Conservation (phyloP, 2,888 invertebrate genomes). For the Oligia strigilis region DNA sequence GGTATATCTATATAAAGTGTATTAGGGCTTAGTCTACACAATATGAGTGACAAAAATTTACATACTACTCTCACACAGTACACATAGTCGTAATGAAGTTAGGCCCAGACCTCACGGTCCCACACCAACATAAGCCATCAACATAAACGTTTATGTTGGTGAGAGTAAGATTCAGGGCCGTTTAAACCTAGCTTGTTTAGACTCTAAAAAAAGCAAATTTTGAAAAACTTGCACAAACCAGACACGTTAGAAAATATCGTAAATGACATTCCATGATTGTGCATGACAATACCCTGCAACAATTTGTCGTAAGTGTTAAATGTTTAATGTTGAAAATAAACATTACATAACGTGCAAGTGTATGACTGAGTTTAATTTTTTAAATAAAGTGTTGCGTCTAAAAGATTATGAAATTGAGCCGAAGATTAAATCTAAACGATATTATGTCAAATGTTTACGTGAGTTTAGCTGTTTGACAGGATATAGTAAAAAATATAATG, state of each 20-base stretch:
- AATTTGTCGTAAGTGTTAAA: conserved; percentile 63
- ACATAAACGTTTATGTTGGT: conserved; percentile 43
- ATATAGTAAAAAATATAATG: conserved; percentile 38
- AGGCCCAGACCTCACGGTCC: conserved; percentile 50
- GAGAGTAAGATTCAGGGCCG: not conserved
- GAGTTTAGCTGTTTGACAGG: conserved; percentile 21
- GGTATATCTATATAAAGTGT: conserved; percentile 50
- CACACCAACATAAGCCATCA: conserved; percentile 52
- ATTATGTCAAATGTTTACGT: conserved; percentile 51
- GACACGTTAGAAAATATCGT: conserved; percentile 53
- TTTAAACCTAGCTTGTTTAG: conserved; percentile 44
- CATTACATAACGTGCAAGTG: conserved; percentile 48
- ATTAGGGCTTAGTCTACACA: conserved; percentile 68
- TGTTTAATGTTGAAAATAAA: conserved; percentile 53
- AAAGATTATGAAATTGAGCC: conserved; percentile 68
- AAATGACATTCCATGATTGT: conserved; percentile 71
- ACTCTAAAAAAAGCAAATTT: conserved; percentile 49
- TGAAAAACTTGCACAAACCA: conserved; percentile 54
- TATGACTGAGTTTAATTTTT: conserved; percentile 33
- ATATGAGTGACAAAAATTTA: conserved; percentile 68
- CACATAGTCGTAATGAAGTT: conserved; percentile 55
- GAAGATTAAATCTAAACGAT: conserved; percentile 64
- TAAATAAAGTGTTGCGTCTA: conserved; percentile 50
- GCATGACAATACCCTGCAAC: conserved; percentile 80
- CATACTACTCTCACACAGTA: conserved; percentile 66